These are phyloP conservation scores for Iguana delicatissima DNA, from an alignment of 2,797 vertebrate genomes.

Conservation along the genomic window DNA sequence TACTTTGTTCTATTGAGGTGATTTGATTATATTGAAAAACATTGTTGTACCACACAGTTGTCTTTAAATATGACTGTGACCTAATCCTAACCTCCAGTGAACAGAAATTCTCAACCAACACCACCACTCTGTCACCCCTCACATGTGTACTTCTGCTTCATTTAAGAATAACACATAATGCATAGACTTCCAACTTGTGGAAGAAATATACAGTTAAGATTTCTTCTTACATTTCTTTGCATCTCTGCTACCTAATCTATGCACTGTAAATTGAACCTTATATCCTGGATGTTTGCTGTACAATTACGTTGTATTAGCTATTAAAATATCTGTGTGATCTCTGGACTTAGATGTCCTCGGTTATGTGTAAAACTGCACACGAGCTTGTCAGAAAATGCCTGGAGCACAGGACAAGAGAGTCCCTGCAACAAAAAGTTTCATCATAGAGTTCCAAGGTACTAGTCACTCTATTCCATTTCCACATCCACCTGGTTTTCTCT, in stretches of 20 bases:
- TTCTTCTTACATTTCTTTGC: not conserved
- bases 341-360: not conserved
- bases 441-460: no score
- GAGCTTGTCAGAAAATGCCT: no score
- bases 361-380: no score
- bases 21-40: not conserved
- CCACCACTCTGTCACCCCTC: not conserved
- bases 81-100: not conserved
- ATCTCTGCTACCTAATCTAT: not conserved
- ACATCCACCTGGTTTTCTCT: no score
- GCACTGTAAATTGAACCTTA: not conserved
- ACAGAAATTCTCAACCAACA: not conserved
- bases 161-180: not conserved
- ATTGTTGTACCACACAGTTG: not conserved
- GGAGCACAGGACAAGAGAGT: no score
- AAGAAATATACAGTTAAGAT: not conserved
- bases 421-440: no score
- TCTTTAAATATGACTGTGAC: not conserved
- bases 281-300: not conserved
- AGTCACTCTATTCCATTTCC: no score
- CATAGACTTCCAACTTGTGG: not conserved
- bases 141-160: not conserved
- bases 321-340: not conserved
- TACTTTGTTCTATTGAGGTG: not conserved
- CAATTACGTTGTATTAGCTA: not conserved